These are phyloP conservation scores for Pogonomyrmex barbatus DNA, from an alignment of 1,140 invertebrate genomes.

Conservation along the genomic window DNA sequence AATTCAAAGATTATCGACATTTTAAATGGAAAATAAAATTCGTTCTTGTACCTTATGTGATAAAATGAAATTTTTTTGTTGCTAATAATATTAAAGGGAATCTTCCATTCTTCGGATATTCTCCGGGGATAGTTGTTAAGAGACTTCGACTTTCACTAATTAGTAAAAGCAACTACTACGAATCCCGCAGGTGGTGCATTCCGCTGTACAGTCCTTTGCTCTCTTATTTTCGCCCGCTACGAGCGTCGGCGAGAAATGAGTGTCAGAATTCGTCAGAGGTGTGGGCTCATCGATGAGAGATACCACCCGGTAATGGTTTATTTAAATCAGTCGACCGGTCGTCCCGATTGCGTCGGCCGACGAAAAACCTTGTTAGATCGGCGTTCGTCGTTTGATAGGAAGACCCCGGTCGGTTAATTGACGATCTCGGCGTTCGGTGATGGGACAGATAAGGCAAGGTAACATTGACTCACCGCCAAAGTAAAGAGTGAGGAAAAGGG, in stretches of 20 bases:
- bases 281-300: conserved; percentile 76
- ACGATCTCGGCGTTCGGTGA: conserved; percentile 66
- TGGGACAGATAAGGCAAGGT: conserved; percentile 40
- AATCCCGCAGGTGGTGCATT: conserved; percentile 47
- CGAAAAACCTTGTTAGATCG: conserved; percentile 76
- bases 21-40: neutral
- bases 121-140: neutral
- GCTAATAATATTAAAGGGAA: neutral
- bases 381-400: conserved; percentile 70
- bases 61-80: neutral
- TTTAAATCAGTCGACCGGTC: conserved; percentile 76
- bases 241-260: conserved; percentile 55
- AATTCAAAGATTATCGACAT: neutral
- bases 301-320: conserved; percentile 80
- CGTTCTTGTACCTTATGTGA: neutral
- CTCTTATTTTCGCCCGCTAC: conserved; percentile 41
- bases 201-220: neutral
- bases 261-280: conserved; percentile 76
- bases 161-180: conserved; percentile 11
- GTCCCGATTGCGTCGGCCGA: conserved; percentile 39
- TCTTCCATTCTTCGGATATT: neutral
- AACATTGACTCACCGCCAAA: conserved; percentile 15
- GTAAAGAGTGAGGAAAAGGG: neutral
- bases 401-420: conserved; percentile 75
- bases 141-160: conserved; percentile 20